Conservation (phyloP, 2,888 invertebrate species). For the Spilarctia lutea region DNA sequence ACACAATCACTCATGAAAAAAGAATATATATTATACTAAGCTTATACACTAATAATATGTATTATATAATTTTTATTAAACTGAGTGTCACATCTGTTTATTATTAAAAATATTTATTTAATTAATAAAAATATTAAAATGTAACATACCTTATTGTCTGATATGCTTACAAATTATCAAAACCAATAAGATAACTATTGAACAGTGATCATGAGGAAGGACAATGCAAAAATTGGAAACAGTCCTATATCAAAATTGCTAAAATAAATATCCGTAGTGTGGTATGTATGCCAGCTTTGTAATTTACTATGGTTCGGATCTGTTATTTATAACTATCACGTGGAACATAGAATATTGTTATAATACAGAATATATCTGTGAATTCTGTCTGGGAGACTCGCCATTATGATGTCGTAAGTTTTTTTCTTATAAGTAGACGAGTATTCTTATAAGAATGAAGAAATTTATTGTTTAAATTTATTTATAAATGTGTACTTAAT, state of each 20-base stretch:
- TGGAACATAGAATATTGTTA: conserved; percentile 24
- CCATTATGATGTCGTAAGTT: neutral
- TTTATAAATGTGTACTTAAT: neutral
- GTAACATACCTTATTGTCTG: conserved; percentile 43
- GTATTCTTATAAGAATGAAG: neutral
- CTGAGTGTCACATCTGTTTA: neutral
- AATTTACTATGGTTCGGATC: conserved; percentile 58
- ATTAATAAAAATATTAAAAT: conserved; percentile 8
- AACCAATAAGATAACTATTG: conserved; percentile 50
- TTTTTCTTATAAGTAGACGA: neutral
- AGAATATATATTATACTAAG: neutral
- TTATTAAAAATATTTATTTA: neutral
- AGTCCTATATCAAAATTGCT: conserved; percentile 80
- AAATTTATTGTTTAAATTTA: neutral
- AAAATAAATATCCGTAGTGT: conserved; percentile 78
- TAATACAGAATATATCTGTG: conserved; percentile 15
- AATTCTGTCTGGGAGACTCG: conserved; percentile 18
- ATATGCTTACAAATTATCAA: conserved; percentile 35
- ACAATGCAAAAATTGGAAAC: conserved; percentile 77
- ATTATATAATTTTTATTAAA: conserved; percentile 6
- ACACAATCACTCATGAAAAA: neutral
- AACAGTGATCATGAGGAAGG: conserved; percentile 68
- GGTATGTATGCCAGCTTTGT: conserved; percentile 70
- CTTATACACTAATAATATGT: neutral
- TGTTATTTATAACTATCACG: conserved; percentile 46